Percentiles rank a stretch among this genome's conserved stretches.
phyloP scores from a whole-genome alignment of 2,113 vertebrate genomes.

The Pholis gunnellus region DNA sequence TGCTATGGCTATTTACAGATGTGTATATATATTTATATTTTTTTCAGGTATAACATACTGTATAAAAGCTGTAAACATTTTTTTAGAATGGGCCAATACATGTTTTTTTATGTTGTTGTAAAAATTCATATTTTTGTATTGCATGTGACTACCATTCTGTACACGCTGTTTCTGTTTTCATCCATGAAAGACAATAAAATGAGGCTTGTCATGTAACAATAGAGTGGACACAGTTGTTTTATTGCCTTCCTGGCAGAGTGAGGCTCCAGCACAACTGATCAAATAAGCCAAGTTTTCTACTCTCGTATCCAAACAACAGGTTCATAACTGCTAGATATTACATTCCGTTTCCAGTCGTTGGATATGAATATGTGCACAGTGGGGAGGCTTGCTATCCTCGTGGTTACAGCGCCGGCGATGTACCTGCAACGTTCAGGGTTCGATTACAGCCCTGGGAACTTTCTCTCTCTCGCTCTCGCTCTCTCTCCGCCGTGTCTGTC shows the following conservation, averaged over 20 bases:
- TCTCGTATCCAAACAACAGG: not conserved
- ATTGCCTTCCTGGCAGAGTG: not conserved
- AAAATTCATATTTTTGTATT: constrained; percentile 89
- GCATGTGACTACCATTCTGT: constrained; percentile 86
- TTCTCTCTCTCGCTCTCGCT: too few species aligned
- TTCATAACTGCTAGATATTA: not conserved
- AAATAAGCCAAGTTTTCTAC: not conserved
- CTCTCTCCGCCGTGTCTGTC: not conserved
- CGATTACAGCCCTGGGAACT: not conserved
- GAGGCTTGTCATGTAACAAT: constrained; percentile 78
- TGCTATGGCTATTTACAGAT: constrained; percentile 81
- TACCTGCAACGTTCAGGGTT: not conserved
- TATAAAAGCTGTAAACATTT: constrained; percentile 79
- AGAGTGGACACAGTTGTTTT: not conserved
- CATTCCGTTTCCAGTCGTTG: not conserved
- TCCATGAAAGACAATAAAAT: constrained; percentile 86
- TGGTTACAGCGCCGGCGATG: not conserved
- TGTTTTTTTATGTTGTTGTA: constrained; percentile 85
- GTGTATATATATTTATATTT: constrained; percentile 85
- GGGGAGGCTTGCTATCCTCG: not conserved
- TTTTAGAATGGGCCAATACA: constrained; percentile 80
- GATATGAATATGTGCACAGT: not conserved
- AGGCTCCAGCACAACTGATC: not conserved
- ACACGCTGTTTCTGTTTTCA: constrained; percentile 84
- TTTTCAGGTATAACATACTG: constrained; percentile 82